Evolutionary conservation across 2,797 vertebrate species (phyloP).

Genomic region (Enoplosus armatus): DNA sequence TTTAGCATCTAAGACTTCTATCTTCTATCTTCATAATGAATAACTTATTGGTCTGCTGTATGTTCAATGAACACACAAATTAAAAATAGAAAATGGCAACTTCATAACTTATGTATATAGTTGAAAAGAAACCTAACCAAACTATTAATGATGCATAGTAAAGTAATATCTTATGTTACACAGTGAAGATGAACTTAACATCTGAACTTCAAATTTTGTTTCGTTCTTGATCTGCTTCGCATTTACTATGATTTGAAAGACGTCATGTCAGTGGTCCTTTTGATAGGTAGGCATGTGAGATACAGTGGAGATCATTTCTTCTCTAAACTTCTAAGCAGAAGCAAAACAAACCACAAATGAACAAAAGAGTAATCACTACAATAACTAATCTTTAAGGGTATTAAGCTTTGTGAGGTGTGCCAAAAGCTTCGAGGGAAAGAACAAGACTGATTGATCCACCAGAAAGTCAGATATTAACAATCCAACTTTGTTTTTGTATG

Average conservation of each 20-base stretch:
- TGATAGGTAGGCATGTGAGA: not conserved
- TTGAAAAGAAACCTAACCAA: not conserved
- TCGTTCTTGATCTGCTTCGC: not conserved
- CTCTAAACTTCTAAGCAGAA: not conserved
- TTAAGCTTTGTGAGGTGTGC: not conserved
- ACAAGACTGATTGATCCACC: not conserved
- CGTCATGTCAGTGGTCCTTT: not conserved
- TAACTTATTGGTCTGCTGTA: not conserved
- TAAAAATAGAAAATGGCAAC: not conserved
- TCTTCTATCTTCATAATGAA: not conserved
- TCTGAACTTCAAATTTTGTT: not conserved
- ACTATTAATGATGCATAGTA: not conserved
- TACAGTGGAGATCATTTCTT: not conserved
- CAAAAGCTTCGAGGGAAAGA: not conserved
- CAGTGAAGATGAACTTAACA: not conserved
- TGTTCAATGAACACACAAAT: not conserved
- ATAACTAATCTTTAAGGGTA: not conserved
- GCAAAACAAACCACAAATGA: not conserved
- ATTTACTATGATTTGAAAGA: not conserved
- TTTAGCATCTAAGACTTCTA: not conserved
- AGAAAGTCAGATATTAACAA: constrained; percentile 19
- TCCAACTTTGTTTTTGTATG: not conserved
- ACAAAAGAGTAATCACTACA: not conserved
- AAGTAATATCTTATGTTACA: not conserved
- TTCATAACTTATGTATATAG: not conserved